Evolutionary conservation across 2,113 vertebrate genomes (phyloP).

Genomic region (Pelecanoides urinatrix): DNA sequence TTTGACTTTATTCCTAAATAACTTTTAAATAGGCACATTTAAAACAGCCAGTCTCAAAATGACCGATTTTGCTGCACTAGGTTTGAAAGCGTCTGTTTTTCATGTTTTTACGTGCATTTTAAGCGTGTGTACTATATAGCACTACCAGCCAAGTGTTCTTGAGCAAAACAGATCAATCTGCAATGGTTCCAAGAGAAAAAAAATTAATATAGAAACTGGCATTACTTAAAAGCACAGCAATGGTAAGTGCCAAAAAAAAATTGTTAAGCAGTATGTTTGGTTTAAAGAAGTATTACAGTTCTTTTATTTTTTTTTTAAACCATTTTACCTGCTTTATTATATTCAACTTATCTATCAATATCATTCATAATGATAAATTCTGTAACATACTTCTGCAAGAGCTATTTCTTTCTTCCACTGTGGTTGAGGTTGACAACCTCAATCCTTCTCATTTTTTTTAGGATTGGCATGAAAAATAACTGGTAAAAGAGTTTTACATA

Average conservation of each 20-base stretch:
- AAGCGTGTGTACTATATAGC: neutral
- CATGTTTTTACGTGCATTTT: neutral
- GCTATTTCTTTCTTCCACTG: neutral
- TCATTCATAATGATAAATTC: neutral
- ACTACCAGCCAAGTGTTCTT: neutral
- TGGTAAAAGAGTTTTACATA: neutral
- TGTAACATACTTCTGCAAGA: neutral
- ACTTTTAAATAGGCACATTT: neutral
- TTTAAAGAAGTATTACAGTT: neutral
- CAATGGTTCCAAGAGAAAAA: neutral
- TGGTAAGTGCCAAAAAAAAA: neutral
- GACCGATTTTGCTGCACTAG: neutral
- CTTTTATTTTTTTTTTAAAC: neutral
- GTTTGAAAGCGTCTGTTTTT: neutral
- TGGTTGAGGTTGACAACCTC: neutral
- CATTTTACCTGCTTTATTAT: neutral
- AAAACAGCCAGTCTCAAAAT: neutral
- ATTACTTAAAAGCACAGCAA: neutral
- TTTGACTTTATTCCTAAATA: neutral
- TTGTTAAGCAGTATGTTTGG: neutral
- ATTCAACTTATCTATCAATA: neutral
- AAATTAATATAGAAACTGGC: neutral
- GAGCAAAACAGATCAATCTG: neutral
- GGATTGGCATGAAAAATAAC: neutral
- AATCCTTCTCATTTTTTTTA: neutral